Evolutionary conservation across 2,888 invertebrate species (phyloP), one percentile per base, ranked within the genome.

Genomic region (Spicauda simplicius): DNA sequence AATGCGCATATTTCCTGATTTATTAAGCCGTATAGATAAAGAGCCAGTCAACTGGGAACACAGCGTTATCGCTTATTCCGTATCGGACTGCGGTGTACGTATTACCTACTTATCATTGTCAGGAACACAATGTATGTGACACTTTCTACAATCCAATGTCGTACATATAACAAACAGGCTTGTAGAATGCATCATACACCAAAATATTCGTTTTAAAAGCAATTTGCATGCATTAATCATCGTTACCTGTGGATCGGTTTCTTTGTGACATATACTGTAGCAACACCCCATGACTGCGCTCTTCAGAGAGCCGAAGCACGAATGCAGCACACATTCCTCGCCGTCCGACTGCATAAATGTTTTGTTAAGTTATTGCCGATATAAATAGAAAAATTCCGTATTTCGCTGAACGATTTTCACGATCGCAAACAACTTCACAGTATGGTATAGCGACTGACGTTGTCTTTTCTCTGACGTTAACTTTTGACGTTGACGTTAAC

Each of bases 181-280:
- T 33, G 33, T 33, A 33, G 6, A 33, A 6, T 33, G 3, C 25
- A 16, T 25, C 8, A 14, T 11, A 19, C 14, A 8, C 33, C 19
- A 33, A 50, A 37, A 41, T 50, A 25, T n/a, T 60, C 33, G 14
- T 60, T 37, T 67, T 18, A 45, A 52, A 52, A 37, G 4, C 8
- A 50, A 30, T 61, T 61, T 50, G 19, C 45, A 50, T 25, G 37
- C 56, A 56, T 56, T 67, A 56, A 67, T 61, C 61, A 67, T 14
- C 55, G 18, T 79, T 93, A 96, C 96, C 95, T 96, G 96, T 69
- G 95, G 94, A 74, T 95, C 94, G 72, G 89, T 93, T 81, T 96
- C 96, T 86, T 96, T 95, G 80, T 95, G 95, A 83, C 96, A 96
- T 79, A 95, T 94, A 87, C 96, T 96, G 85, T 95, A 96, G 85